phyloP scores from a whole-genome alignment of 2,113 vertebrate species.

The Periophthalmus modestus region DNA sequence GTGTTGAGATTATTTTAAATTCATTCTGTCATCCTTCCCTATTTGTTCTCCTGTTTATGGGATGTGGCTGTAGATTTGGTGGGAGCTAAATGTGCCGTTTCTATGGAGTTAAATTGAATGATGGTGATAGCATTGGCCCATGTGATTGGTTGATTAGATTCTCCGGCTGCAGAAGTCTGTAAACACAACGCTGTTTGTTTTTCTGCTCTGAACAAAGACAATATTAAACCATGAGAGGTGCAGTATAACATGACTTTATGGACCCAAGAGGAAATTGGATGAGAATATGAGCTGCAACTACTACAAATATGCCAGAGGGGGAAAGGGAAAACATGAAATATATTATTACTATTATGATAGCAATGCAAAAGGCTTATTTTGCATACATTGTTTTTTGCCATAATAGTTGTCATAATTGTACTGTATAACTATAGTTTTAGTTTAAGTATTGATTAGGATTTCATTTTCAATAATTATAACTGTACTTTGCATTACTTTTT shows the following conservation, averaged over 20 bases:
- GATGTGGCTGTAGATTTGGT: constrained; percentile 10
- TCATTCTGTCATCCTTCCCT: neutral
- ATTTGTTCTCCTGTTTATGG: constrained; percentile 7
- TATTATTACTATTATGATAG: neutral
- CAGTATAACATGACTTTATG: neutral
- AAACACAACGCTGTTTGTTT: neutral
- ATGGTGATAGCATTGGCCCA: constrained; percentile 14
- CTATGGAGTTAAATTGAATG: constrained; percentile 52
- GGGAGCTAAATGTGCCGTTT: constrained; percentile 41
- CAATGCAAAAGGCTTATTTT: too few species aligned
- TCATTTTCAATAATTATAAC: too few species aligned
- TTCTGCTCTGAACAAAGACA: neutral
- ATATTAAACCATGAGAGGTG: neutral
- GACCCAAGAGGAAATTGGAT: neutral
- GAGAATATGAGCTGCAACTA: neutral
- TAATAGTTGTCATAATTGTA: too few species aligned
- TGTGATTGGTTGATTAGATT: constrained; percentile 36
- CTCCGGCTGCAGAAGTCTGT: constrained; percentile 3
- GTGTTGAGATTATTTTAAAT: neutral
- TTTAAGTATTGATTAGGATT: too few species aligned
- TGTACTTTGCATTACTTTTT: too few species aligned
- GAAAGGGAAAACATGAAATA: neutral
- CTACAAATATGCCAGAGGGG: neutral
- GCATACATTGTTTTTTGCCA: too few species aligned
- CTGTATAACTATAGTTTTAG: too few species aligned